Base-by-base conservation (phyloP, 2,888 invertebrate genomes). In the Spodoptera exigua region DNA sequence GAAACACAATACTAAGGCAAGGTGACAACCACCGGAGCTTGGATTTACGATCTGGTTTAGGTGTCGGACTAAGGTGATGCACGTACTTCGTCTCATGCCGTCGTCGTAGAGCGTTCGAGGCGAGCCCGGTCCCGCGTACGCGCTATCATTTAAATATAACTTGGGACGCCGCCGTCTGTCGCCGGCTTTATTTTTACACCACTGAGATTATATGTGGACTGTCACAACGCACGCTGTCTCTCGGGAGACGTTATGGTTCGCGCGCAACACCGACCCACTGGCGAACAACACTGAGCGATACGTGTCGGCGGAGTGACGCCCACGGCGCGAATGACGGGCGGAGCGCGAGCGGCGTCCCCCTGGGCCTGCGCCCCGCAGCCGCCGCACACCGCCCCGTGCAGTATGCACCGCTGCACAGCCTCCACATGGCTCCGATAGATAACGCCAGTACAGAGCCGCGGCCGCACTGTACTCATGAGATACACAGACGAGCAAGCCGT, bases 121-220 rank as follows among this genome's bases (percentile, higher is more conserved):
- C 85, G 87, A 84, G 85, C 87, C 85, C 86, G 88, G 89, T 87
- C 83, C 86, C 83, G 81, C 81, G 86, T 89, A 83, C 81, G 87
- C 83, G 91, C 90, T 93, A 92, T 92, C 93, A 94, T 93, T 93
- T 93, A 94, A 91, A 92, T 93, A 91, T 94, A 93, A 91, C 93
- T 90, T 87, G 88, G 87, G 84, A 88, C 83, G 86, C 86, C 86
- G 88, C 85, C 84, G 93, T 92, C 90, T 92, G 91, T 91, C 91
- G 89, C 88, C 91, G 92, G 89, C 91, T 92, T 92, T 93, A 93
- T 93, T 93, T 93, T 91, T 93, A 92, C 88, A 92, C 92, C 80
- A 84, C 83, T 70, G 85, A 87, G 85, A 86, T 87, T 89, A 83
- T 85, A 81, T 83, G 82, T 81, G 81, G 78, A 83, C 77, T 77